Evolutionary conservation across 2,113 vertebrate genomes (phyloP).

Genomic region (Probosciger aterrimus): DNA sequence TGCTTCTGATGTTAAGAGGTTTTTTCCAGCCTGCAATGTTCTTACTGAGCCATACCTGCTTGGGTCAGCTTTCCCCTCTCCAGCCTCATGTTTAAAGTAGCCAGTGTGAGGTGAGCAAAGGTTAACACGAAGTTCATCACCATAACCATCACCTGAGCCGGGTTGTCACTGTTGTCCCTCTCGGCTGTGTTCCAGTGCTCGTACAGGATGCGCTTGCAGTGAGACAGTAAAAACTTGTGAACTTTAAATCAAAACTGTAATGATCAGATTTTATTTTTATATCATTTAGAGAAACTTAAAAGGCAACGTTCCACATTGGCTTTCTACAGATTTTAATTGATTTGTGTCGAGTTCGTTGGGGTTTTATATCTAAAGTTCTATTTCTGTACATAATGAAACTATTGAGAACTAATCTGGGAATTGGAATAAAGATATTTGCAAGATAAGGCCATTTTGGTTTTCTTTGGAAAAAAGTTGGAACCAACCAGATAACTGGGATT

Average conservation of each 20-base stretch:
- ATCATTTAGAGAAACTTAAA: conserved; percentile 62
- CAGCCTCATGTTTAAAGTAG: background rate
- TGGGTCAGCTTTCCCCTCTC: background rate
- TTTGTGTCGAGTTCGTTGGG: background rate
- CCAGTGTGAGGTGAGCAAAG: fast-evolving
- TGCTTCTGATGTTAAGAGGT: fast-evolving
- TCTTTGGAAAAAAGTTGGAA: background rate
- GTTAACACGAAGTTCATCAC: background rate
- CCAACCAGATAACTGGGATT: background rate
- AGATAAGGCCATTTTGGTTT: background rate
- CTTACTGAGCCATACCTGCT: background rate
- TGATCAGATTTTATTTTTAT: conserved; percentile 79
- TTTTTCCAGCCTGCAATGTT: background rate
- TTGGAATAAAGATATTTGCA: conserved; percentile 79
- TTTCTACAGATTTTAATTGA: background rate
- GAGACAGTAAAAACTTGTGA: background rate
- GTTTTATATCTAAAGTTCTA: conserved; percentile 65
- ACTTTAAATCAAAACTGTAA: conserved; percentile 73
- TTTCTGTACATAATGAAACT: conserved; percentile 72
- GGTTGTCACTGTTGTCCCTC: background rate
- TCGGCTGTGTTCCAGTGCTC: background rate
- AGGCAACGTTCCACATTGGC: background rate
- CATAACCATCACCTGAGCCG: background rate
- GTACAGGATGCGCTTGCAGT: background rate
- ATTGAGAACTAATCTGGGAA: conserved; percentile 70